Conservation (phyloP, 2,113 vertebrate species). For the Festucalex cinctus region DNA sequence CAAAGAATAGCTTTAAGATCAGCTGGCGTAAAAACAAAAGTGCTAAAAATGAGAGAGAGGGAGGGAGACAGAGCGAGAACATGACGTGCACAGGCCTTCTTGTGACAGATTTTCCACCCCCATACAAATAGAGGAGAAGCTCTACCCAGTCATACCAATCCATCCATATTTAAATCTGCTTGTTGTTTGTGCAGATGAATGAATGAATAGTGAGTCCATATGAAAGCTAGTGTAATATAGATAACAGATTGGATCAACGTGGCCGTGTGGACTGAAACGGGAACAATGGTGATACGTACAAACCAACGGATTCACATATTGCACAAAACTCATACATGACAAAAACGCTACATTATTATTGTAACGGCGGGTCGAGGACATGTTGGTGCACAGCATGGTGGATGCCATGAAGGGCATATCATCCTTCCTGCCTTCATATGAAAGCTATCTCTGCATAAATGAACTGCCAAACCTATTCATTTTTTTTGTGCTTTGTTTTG, state of each 20-base stretch:
- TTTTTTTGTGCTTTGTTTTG: not conserved
- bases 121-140: constrained; percentile 1
- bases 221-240: constrained; percentile 7
- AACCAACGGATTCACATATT: not conserved
- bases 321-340: not conserved
- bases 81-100: constrained; percentile 14
- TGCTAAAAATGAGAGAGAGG: constrained; percentile 14
- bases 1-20: constrained; percentile 32
- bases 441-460: not conserved
- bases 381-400: constrained; percentile 10
- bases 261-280: constrained; percentile 32
- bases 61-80: not conserved
- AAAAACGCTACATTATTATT: not conserved
- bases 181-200: not conserved
- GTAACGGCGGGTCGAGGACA: not conserved
- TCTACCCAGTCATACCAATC: not conserved
- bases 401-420: constrained; percentile 55
- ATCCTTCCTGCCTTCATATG: not conserved
- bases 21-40: constrained; percentile 24
- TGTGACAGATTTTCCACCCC: constrained; percentile 1
- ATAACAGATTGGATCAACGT: constrained; percentile 3
- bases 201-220: not conserved
- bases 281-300: not conserved
- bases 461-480: not conserved
- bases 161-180: not conserved